Evolutionary conservation across 2,797 vertebrate species (phyloP).

Genomic region (Zalophus californianus): DNA sequence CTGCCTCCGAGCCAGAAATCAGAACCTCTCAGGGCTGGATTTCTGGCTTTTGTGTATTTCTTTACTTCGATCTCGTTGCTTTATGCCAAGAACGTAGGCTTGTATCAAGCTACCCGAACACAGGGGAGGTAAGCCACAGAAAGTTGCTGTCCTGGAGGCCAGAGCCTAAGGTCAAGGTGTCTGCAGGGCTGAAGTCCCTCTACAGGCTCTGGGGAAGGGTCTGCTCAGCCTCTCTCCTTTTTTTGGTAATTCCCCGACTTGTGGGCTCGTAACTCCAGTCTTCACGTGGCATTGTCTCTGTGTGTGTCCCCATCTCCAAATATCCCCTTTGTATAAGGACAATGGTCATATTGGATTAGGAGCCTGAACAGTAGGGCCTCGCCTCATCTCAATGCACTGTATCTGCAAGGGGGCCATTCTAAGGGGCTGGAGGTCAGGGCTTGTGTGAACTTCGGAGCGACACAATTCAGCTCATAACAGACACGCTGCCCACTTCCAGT

Average conservation of each 20-base stretch:
- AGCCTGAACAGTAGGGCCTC: too few species aligned
- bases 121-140: not conserved
- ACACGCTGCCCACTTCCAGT: too few species aligned
- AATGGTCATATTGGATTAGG: accelerated
- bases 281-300: too few species aligned
- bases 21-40: not conserved
- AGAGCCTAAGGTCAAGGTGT: accelerated
- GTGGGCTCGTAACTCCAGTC: too few species aligned
- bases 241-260: not conserved
- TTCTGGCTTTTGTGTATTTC: not conserved
- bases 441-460: not conserved
- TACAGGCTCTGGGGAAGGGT: not conserved
- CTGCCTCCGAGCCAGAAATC: not conserved
- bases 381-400: not conserved
- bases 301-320: not conserved
- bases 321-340: not conserved
- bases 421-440: not conserved
- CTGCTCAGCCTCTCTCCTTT: too few species aligned
- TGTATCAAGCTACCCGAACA: not conserved
- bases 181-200: accelerated
- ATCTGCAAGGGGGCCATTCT: not conserved
- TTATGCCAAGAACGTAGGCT: not conserved
- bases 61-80: not conserved
- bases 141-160: not conserved
- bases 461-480: not conserved